Percentiles rank a stretch among this genome's conserved stretches.
These are phyloP conservation scores for Cartodere bifasciata DNA, from an alignment of 2,888 invertebrate genomes.

Conservation along the genomic window DNA sequence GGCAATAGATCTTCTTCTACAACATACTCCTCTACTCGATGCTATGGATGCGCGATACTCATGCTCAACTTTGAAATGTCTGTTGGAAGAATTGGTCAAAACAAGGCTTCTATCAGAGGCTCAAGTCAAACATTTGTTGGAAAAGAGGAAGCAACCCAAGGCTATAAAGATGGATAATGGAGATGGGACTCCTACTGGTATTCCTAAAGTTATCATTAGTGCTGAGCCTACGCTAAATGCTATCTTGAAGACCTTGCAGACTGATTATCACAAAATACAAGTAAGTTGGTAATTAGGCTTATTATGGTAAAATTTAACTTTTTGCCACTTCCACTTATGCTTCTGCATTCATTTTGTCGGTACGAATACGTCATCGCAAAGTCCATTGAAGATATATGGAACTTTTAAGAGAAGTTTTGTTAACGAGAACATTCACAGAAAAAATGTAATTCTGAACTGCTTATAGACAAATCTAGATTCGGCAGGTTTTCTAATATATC, in stretches of 20 bases:
- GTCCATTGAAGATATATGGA: no score
- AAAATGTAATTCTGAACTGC: no score
- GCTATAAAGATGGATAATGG: conserved; percentile 46
- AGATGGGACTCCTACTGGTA: conserved; percentile 49
- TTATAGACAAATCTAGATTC: no score
- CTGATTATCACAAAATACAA: conserved; percentile 77
- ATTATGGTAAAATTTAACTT: no score
- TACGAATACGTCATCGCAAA: no score
- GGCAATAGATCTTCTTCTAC: conserved; percentile 74
- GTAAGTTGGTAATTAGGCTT: no score
- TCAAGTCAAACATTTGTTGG: conserved; percentile 58
- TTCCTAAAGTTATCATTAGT: conserved; percentile 66
- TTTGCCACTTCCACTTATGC: no score
- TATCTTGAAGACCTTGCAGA: conserved; percentile 79
- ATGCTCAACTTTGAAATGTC: conserved; percentile 74
- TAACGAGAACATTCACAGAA: no score
- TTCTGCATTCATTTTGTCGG: no score
- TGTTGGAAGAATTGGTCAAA: conserved; percentile 71
- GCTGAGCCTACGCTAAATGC: conserved; percentile 83
- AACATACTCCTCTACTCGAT: conserved; percentile 74
- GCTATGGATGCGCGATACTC: conserved; percentile 81
- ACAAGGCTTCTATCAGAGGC: conserved; percentile 66
- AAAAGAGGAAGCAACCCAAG: conserved; percentile 38
- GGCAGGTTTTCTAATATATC: no score
- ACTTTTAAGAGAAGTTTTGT: no score